phyloP scores from a whole-genome alignment of 2,113 vertebrate genomes.

The Rhea americana region DNA sequence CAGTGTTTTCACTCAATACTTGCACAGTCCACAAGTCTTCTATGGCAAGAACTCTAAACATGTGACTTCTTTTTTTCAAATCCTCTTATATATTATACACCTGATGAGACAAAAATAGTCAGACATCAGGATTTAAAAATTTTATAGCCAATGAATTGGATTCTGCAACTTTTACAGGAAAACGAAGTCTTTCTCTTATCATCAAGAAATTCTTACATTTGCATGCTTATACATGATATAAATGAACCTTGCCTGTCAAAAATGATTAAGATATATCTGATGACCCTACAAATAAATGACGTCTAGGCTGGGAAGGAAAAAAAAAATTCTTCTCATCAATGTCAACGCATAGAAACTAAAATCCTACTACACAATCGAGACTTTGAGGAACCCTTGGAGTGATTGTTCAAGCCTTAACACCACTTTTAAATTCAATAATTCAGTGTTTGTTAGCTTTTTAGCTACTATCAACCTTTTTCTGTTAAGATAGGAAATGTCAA shows the following conservation, averaged over 20 bases:
- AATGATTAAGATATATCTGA: not conserved
- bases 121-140: not conserved
- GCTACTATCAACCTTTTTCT: not conserved
- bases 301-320: not conserved
- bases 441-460: not conserved
- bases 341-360: not conserved
- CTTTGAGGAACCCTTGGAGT: not conserved
- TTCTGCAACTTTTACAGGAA: not conserved
- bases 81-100: conserved; percentile 20
- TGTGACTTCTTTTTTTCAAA: conserved; percentile 17
- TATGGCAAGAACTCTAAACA: not conserved
- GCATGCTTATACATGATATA: not conserved
- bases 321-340: not conserved
- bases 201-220: not conserved
- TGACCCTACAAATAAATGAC: not conserved
- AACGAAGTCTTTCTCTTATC: not conserved
- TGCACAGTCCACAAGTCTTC: not conserved
- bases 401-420: not conserved
- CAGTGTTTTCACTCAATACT: not conserved
- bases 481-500: not conserved
- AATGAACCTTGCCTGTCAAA: not conserved
- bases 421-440: not conserved
- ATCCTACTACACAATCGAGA: not conserved
- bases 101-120: not conserved
- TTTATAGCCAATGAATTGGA: not conserved